These are phyloP conservation scores for Adelphocoris suturalis DNA, from an alignment of 2,888 invertebrate species.

Conservation along the genomic window DNA sequence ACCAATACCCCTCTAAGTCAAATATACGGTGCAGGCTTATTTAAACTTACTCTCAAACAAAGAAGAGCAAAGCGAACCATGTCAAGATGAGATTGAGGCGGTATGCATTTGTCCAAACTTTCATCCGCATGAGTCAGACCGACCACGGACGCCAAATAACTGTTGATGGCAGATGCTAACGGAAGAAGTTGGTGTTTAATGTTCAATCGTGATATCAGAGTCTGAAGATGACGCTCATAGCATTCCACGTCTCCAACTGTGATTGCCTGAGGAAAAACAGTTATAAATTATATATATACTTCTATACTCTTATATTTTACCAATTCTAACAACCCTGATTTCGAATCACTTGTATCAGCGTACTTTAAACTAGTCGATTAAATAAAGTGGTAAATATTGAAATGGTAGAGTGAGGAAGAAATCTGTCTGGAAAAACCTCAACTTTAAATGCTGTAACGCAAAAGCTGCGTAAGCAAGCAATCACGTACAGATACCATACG, in stretches of 20 bases:
- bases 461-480: no score
- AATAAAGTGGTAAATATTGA: no score
- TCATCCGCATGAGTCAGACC: background rate
- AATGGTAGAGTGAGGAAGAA: no score
- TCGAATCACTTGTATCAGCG: no score
- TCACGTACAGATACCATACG: no score
- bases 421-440: no score
- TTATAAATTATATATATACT: background rate
- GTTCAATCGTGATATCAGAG: conserved; percentile 55
- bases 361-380: no score
- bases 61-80: conserved; percentile 53
- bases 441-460: no score
- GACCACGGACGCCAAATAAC: conserved; percentile 45
- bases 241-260: conserved; percentile 23
- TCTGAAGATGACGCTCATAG: conserved; percentile 41
- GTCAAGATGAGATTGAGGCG: conserved; percentile 43
- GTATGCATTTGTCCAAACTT: conserved; percentile 24
- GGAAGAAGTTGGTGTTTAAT: conserved; percentile 43
- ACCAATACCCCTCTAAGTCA: no score
- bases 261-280: conserved; percentile 3
- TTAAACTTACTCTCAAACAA: conserved; percentile 50
- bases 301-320: no score
- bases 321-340: no score
- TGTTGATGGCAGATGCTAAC: conserved; percentile 51
- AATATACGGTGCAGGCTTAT: background rate